Evolutionary conservation across 1,140 invertebrate genomes (phyloP).

Genomic region (Drosophila tani): DNA sequence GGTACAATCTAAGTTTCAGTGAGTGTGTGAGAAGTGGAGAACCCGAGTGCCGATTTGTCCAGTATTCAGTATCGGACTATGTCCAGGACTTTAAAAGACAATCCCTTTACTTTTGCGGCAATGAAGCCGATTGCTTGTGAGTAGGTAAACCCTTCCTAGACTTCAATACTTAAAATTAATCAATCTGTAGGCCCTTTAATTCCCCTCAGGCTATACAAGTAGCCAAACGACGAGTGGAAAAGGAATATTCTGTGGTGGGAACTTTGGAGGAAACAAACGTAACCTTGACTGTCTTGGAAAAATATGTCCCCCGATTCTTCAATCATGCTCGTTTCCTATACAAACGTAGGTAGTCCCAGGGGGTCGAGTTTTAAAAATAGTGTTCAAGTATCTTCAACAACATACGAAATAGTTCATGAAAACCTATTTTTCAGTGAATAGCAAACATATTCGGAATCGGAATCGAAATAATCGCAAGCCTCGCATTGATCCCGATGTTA

Average conservation of each 20-base stretch:
- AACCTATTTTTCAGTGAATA: constrained; percentile 60
- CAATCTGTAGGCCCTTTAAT: constrained; percentile 90
- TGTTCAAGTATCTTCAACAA: constrained; percentile 32
- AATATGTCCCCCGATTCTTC: constrained; percentile 94
- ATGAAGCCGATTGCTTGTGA: constrained; percentile 93
- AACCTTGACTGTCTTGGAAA: constrained; percentile 92
- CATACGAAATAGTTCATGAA: constrained; percentile 1
- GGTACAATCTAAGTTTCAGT: constrained; percentile 95
- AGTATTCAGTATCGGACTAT: constrained; percentile 91
- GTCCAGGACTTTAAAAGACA: constrained; percentile 92
- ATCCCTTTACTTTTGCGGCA: constrained; percentile 94
- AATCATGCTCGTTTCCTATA: constrained; percentile 87
- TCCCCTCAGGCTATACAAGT: constrained; percentile 91
- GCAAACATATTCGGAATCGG: constrained; percentile 34
- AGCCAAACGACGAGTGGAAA: constrained; percentile 92
- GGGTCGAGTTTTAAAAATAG: constrained; percentile 3
- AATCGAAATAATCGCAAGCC: constrained; percentile 65
- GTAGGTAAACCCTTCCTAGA: constrained; percentile 68
- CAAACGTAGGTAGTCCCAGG: constrained; percentile 60
- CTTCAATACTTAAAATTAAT: neutral
- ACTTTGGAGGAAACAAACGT: constrained; percentile 94
- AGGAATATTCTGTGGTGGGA: constrained; percentile 94
- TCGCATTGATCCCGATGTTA: constrained; percentile 91
- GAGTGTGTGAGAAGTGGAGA: constrained; percentile 92
- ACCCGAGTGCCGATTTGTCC: constrained; percentile 92